Base-by-base conservation (phyloP, 2,797 vertebrate species). In the Crocodylus rhombifer region DNA sequence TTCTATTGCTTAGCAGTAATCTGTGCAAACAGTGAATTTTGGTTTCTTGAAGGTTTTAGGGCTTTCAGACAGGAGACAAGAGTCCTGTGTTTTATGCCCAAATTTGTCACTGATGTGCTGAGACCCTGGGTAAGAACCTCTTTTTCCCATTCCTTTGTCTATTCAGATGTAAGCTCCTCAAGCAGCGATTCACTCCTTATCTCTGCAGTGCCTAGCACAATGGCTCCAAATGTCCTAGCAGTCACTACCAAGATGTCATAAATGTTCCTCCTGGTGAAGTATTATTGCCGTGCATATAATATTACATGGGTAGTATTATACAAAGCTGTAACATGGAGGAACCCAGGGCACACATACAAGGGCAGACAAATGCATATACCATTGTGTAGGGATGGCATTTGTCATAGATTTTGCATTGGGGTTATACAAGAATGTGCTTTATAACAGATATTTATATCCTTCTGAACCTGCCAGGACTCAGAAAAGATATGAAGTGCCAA, bases 371-470 rank as follows among this genome's bases (percentile, higher is more conserved):
- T 8, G 63, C 89, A 1, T 8, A 73, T 28, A 13, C 16, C 2
- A 25, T 74, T 91, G 79, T 87, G 8, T 15, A 77, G 16, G 30
- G 18, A 9, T 71, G 82, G 30, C 26, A 57, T 8, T 51, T 1
- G 36, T 4, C 11, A 61, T 11, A n/a, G 10, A 7, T 83, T 85
- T 71, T 74, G 23, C 88, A 88, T 78, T 57, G 4, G 77, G 5
- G 78, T n/a, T 8, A 65, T 51, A 87, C 85, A 87, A 89, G 14
- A 12, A 83, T 6, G 60, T 20, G 69, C 3, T 71, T 20, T 55
- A 87, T 83, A 87, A 93, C 80, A 88, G 89, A 77, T 87, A 88
- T 51, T 65, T 1, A 71, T 92, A 60, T 64, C 80, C 30, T 21
- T 21, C 33, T 69, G 30, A 36, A 82, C 77, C 25, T 63, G 3